Base-by-base conservation (phyloP, 2,888 invertebrate genomes). In the Argynnis bischoffii region DNA sequence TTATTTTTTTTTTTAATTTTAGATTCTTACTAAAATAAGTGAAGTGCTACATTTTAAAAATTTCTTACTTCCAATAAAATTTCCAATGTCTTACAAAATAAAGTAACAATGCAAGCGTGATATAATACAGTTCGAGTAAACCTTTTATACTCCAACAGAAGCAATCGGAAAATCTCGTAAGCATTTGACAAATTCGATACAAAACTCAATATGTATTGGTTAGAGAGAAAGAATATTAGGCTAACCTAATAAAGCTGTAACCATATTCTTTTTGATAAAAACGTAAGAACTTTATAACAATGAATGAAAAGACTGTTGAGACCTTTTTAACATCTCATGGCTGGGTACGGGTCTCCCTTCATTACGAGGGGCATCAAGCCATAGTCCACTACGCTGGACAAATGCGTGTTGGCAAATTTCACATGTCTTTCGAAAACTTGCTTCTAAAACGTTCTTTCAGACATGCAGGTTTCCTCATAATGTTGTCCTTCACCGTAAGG, bases 131-230 rank as follows among this genome's bases (percentile, higher is more conserved):
- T 61, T 51, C 31, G 15, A 48, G 35, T 61, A 61, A 61, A 61
- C 61, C 51, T 61, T 61, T 61, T 51, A 61, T 51, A 51, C 61
- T 18, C 16, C 35, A 51, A 51, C 61, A 35, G 50, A 51, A 61
- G 61, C 61, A 51, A 61, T 61, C 31, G 61, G 61, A 51, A 47
- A 61, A 51, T 31, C 61, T 61, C 51, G 51, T 61, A 50, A 61
- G 51, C 35, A 51, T 61, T 61, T 61, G 61, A 61, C 61, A 61
- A 61, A 61, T 61, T 35, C 61, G 50, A 61, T 50, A 31, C 61
- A 61, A 61, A 50, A 51, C 31, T 50, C 50, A 50, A 61, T 51
- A 51, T 51, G 61, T 61, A 51, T 21, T 59, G 59, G 47, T 26
- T 47, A 48, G 59, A 51, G 16, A 51, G 50, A 50, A 61, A 31